These are phyloP conservation scores for cattle (Bos taurus) DNA, from an alignment of 2,113 vertebrate species.

Conservation along the genomic window DNA sequence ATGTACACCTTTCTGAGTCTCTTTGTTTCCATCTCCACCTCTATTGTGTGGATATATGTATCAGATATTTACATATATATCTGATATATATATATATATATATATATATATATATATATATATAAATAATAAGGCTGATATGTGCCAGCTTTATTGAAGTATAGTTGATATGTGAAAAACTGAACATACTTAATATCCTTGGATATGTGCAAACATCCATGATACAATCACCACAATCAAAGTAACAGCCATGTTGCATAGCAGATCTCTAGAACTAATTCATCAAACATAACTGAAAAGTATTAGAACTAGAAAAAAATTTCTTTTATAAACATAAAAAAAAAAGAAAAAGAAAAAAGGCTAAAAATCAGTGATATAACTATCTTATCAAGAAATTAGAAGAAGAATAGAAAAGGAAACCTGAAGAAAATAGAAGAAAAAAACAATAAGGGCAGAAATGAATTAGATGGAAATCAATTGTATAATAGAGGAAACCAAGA, in stretches of 20 bases:
- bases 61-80: too few species aligned
- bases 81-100: too few species aligned
- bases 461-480: not conserved
- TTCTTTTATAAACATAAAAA: too few species aligned
- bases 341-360: not conserved
- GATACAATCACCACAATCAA: not conserved
- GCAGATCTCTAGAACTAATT: not conserved
- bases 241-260: too few species aligned
- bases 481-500: not conserved
- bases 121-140: too few species aligned
- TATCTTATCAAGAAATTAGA: conserved; percentile 5
- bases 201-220: not conserved
- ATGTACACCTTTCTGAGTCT: not conserved
- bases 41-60: not conserved
- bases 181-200: too few species aligned
- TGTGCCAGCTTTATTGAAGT: too few species aligned
- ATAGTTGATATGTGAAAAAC: too few species aligned
- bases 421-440: not conserved
- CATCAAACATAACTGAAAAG: not conserved
- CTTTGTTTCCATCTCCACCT: not conserved
- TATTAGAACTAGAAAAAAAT: too few species aligned
- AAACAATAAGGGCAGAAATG: not conserved
- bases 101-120: too few species aligned
- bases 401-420: not conserved
- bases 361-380: not conserved